Base-by-base conservation (phyloP, 2,797 vertebrate genomes). In the Enteromius treurensis region DNA sequence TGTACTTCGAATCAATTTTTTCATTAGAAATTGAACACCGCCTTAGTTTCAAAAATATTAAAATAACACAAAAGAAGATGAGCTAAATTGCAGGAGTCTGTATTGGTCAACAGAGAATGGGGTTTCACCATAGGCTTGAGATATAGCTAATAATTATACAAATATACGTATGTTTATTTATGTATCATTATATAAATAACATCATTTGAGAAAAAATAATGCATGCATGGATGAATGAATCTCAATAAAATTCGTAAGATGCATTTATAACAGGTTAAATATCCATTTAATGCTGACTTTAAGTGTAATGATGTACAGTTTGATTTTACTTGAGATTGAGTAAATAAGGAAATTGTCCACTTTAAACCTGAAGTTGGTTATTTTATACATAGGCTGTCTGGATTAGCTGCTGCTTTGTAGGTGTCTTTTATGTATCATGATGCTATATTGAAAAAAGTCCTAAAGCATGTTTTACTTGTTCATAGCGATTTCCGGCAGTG, bases 401-500 rank as follows among this genome's bases (percentile, higher is more conserved):
- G 2, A 62, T 45, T 60, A 51, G 9, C 13, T 21, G 19, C 26
- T 34, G 11, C 26, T 51, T 15, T 86, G 60, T 85, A 78, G n/a
- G 14, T 65, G 1, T 65, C 7, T 23, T 45, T n/a, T 8, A 11
- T 42, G 29, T 64, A 15, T 5, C 32, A 69, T 70, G 23, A 70
- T 21, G 19, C 79, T 45, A 4, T 47, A 15, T 34, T 29, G 21
- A 62, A 23, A 29, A 21, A 8, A 7, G 17, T 53, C 29, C 1
- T 53, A 34, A 74, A 53, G 29, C 49, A 14, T 15, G 26, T 55
- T 55, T n/a, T 51, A 3, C 37, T 47, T 78, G 45, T 86, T 78
- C 6, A 64, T 91, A 96, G 96, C 96, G 0, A 85, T 96, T 83
- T 94, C 94, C 0, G 94, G 93, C 9, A 88, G 90, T 73, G 85